Evolutionary conservation across 2,113 vertebrate species (phyloP).

Genomic region (Sylvia atricapilla): DNA sequence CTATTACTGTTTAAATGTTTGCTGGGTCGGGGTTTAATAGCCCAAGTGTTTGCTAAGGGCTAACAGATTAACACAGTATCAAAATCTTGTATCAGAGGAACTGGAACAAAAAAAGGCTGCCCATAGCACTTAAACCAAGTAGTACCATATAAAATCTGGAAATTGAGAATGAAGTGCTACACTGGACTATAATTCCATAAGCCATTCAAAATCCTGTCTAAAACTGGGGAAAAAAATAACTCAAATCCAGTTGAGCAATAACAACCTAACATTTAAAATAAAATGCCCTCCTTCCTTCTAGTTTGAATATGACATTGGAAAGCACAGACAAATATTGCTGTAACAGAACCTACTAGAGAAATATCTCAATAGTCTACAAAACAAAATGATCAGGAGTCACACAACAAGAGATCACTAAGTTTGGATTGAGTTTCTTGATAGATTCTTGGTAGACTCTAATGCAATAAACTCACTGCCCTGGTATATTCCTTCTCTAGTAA

Average conservation of each 20-base stretch:
- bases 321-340: background rate
- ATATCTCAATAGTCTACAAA: background rate
- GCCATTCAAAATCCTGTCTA: background rate
- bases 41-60: background rate
- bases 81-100: background rate
- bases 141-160: background rate
- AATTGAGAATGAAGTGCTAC: background rate
- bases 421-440: background rate
- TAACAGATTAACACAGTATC: background rate
- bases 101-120: background rate
- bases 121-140: background rate
- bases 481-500: background rate
- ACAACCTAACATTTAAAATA: background rate
- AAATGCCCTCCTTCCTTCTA: background rate
- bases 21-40: background rate
- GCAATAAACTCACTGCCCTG: background rate
- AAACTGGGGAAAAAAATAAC: background rate
- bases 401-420: background rate
- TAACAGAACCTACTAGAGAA: background rate
- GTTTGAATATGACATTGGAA: background rate
- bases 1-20: background rate
- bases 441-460: background rate
- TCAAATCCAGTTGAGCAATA: background rate
- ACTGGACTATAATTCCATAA: background rate
- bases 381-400: background rate